These are phyloP conservation scores for Cecidostiba fungosa DNA, from an alignment of 2,888 invertebrate species.

Conservation along the genomic window DNA sequence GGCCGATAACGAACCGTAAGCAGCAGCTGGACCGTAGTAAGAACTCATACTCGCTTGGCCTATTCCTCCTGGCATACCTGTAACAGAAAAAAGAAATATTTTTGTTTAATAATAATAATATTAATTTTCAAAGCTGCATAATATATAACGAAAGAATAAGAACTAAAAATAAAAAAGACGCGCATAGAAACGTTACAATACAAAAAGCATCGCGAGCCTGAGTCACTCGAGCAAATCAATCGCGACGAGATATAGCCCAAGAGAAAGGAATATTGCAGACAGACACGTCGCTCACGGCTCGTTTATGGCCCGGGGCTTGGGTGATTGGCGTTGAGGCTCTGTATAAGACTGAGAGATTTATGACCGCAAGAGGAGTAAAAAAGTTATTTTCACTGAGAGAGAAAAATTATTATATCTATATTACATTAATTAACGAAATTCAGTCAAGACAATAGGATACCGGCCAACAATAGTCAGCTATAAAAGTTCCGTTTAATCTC, in stretches of 20 bases:
- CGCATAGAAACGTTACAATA: conserved; percentile 28
- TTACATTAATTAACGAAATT: too few species aligned
- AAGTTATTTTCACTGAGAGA: conserved; percentile 49
- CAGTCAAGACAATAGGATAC: too few species aligned
- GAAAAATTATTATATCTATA: too few species aligned
- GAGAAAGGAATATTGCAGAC: conserved; percentile 48
- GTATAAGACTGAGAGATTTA: conserved; percentile 63
- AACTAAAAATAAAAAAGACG: conserved; percentile 23
- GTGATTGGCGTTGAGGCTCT: conserved; percentile 74
- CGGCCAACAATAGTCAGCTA: too few species aligned
- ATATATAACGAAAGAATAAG: conserved; percentile 33
- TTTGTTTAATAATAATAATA: background rate
- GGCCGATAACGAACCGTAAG: conserved; percentile 87
- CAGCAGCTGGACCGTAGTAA: conserved; percentile 87
- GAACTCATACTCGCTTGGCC: conserved; percentile 85
- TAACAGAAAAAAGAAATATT: conserved; percentile 66
- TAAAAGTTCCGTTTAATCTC: conserved; percentile 15
- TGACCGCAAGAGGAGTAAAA: conserved; percentile 61
- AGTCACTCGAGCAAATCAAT: conserved; percentile 61
- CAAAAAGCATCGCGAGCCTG: conserved; percentile 39
- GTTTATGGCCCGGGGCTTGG: conserved; percentile 64
- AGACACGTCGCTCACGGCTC: conserved; percentile 66
- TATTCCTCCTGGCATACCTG: conserved; percentile 88
- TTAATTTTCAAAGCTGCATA: conserved; percentile 37
- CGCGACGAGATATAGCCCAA: conserved; percentile 18